These are phyloP conservation scores for Thecophora atra DNA, from an alignment of 2,888 invertebrate genomes.

Conservation along the genomic window DNA sequence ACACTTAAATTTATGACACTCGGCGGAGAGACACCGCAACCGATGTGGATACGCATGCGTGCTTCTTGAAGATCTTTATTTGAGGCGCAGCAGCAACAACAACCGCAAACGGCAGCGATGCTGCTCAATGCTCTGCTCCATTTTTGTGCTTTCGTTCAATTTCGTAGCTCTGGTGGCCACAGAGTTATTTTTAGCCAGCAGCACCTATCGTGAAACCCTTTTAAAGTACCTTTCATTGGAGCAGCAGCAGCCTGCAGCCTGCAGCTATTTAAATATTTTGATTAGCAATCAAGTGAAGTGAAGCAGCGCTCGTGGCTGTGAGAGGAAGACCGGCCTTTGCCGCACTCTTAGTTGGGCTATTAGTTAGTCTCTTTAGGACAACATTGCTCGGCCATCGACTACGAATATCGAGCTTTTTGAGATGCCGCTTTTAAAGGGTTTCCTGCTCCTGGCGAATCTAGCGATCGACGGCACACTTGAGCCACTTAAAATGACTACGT, in stretches of 20 bases:
- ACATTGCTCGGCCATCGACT: neutral
- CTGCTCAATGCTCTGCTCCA: neutral
- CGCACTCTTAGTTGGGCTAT: neutral
- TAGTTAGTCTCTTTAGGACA: neutral
- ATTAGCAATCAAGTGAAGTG: constrained; percentile 31
- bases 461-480: no score
- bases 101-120: neutral
- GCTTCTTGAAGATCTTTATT: constrained; percentile 23
- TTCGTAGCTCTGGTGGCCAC: no score
- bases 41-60: constrained; percentile 14
- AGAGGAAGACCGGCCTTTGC: no score
- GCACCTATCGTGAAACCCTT: constrained; percentile 28
- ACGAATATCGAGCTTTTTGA: neutral
- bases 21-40: constrained; percentile 1
- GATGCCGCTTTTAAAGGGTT: neutral
- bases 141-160: no score
- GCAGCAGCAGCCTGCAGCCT: neutral
- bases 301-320: no score
- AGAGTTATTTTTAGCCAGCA: constrained; percentile 26
- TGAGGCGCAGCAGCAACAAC: neutral
- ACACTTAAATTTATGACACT: constrained; percentile 25
- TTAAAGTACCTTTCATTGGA: constrained; percentile 34
- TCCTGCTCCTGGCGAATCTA: no score
- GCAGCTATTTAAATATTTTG: constrained; percentile 36
- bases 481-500: neutral